These are phyloP conservation scores for Helostoma temminkii DNA, from an alignment of 2,797 vertebrate species.

Conservation along the genomic window DNA sequence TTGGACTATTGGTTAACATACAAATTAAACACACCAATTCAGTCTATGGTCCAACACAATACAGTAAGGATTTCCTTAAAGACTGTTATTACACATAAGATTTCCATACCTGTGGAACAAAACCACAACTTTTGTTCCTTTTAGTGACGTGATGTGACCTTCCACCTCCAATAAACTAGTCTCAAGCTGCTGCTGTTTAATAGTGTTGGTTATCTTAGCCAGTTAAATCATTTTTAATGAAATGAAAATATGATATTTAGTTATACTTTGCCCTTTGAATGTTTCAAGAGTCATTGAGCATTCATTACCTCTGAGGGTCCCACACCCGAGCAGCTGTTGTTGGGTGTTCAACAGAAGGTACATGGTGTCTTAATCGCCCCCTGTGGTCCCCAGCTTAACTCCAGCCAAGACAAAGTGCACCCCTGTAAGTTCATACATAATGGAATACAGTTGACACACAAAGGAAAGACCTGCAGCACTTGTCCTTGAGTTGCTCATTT, in stretches of 20 bases:
- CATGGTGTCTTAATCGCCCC: conserved; percentile 76
- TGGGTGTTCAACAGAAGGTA: conserved; percentile 75
- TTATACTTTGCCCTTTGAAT: conserved; percentile 60
- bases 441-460: conserved; percentile 61
- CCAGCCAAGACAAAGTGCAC: conserved; percentile 76
- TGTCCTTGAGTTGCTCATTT: conserved; percentile 68
- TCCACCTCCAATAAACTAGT: conserved; percentile 12
- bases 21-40: no score
- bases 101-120: neutral
- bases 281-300: conserved; percentile 68
- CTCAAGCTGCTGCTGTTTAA: conserved; percentile 12
- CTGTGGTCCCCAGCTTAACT: conserved; percentile 68
- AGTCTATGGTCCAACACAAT: no score
- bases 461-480: conserved; percentile 44
- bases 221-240: conserved; percentile 43
- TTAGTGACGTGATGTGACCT: conserved; percentile 44
- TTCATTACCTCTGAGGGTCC: conserved; percentile 65
- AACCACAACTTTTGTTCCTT: neutral
- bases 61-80: no score
- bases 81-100: neutral
- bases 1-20: no score
- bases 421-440: conserved; percentile 75
- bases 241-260: conserved; percentile 53
- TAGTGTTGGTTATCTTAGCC: conserved; percentile 18
- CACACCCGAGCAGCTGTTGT: conserved; percentile 72